Conservation (phyloP, 1,140 invertebrate species). For the Asobara japonica region DNA sequence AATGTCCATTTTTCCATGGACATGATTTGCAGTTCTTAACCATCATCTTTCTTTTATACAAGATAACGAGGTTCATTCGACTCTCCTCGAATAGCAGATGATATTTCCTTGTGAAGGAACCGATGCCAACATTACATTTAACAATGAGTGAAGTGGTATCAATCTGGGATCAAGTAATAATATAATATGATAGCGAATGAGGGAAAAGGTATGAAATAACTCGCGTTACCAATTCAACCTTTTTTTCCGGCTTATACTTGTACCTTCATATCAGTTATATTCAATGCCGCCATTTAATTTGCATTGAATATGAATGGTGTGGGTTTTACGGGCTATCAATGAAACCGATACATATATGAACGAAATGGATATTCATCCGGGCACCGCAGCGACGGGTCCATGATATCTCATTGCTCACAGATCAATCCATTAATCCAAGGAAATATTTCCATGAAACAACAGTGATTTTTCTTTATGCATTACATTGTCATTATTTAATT, state of each 20-base stretch:
- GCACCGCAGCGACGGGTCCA: neutral
- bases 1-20: neutral
- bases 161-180: neutral
- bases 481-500: too few relatives aligned
- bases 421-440: conserved; percentile 57
- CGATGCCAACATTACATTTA: neutral
- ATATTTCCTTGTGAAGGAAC: neutral
- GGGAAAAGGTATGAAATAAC: neutral
- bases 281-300: neutral
- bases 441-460: too few relatives aligned
- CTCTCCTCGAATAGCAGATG: neutral
- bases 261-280: neutral
- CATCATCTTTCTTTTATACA: neutral
- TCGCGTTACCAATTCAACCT: neutral
- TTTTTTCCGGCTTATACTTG: neutral
- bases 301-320: neutral
- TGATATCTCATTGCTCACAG: conserved; percentile 48
- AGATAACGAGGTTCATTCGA: neutral
- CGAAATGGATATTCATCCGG: conserved; percentile 47
- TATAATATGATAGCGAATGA: neutral
- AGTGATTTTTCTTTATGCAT: too few relatives aligned
- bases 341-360: conserved; percentile 40
- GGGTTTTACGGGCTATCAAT: neutral
- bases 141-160: neutral
- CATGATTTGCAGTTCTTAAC: neutral